Base-by-base conservation (phyloP, 2,113 vertebrate genomes). In the Synodontis membranacea region DNA sequence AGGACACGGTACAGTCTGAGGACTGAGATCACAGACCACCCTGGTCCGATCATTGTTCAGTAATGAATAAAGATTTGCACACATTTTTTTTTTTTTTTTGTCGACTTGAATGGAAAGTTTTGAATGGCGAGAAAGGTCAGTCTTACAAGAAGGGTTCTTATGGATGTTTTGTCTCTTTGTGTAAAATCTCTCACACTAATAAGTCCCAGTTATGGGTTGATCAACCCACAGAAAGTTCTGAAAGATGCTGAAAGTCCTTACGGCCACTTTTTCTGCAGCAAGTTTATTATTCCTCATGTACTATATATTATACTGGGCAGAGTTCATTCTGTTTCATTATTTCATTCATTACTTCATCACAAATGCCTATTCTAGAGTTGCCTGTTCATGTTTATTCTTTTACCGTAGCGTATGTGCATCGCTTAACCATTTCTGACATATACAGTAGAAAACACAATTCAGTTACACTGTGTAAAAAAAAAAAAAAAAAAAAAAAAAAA, bases 1-100 rank as follows among this genome's bases (percentile, higher is more conserved):
- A 96, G 37, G 95, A 95, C 48, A 89, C 91, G 21, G 39, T 92
- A 3, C 89, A 91, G 0, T 48, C 82, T 0, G 93, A 93, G 14
- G 93, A 93, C 0, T 93, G 93, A 87, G 94, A 93, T 86, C 94
- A 90, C 4, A 58, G 78, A 23, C 34, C 25, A 62, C 42, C 21
- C 52, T 44, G 54, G 14, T 17, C 28, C 19, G 74, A 48, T 50
- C 25, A 48, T 0, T 0, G 21, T 25, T 39, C n/a, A 54, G n/a
- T n/a, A n/a, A 34, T 25, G 34, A 34, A 37, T 14, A 80, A 39
- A 80, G 52, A 42, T 42, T 80, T 58, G 23, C 52, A 58, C 75
- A 78, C 14, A 4, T 17, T 50, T 39, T n/a, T n/a, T n/a, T n/a
- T n/a, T n/a, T n/a, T n/a, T n/a, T n/a, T n/a, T 5, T 25, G 54